These are phyloP conservation scores for Temnothorax unifasciatus DNA, from an alignment of 2,888 invertebrate species.

Conservation along the genomic window DNA sequence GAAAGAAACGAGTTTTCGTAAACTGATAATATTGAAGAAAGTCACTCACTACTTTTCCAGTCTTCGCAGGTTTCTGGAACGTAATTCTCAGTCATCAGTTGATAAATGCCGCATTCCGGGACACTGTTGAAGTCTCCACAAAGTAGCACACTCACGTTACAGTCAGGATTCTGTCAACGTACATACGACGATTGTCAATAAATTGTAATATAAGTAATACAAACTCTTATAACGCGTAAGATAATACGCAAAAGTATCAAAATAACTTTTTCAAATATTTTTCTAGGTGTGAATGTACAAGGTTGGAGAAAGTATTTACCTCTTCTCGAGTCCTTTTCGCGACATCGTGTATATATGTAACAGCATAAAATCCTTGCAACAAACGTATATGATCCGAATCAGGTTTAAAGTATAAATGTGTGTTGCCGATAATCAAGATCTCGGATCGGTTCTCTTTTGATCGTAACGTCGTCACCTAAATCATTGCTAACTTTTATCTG, in stretches of 20 bases:
- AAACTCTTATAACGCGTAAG: neutral
- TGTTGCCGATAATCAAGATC: slow-evolving; percentile 92
- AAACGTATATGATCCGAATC: slow-evolving; percentile 96
- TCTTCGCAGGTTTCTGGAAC: slow-evolving; percentile 90
- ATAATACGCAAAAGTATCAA: neutral
- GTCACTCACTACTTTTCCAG: slow-evolving; percentile 92
- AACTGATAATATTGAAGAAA: slow-evolving; percentile 27
- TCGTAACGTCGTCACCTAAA: slow-evolving; percentile 87
- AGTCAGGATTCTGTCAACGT: slow-evolving; percentile 83
- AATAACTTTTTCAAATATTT: neutral
- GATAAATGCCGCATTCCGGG: slow-evolving; percentile 93
- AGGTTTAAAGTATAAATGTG: slow-evolving; percentile 97
- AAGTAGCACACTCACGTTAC: slow-evolving; percentile 90
- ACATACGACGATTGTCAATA: neutral
- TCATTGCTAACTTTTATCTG: slow-evolving; percentile 6
- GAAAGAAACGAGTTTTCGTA: neutral
- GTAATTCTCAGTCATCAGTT: slow-evolving; percentile 91
- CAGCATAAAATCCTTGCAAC: slow-evolving; percentile 92
- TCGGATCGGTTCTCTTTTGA: slow-evolving; percentile 88
- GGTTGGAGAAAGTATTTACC: slow-evolving; percentile 72
- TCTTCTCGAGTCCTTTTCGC: slow-evolving; percentile 85
- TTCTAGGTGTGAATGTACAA: neutral
- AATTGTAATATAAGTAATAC: neutral
- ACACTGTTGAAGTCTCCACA: slow-evolving; percentile 98
- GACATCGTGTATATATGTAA: slow-evolving; percentile 90